Conservation (phyloP, 2,113 vertebrate genomes). For the Paradoxurus hermaphroditus region DNA sequence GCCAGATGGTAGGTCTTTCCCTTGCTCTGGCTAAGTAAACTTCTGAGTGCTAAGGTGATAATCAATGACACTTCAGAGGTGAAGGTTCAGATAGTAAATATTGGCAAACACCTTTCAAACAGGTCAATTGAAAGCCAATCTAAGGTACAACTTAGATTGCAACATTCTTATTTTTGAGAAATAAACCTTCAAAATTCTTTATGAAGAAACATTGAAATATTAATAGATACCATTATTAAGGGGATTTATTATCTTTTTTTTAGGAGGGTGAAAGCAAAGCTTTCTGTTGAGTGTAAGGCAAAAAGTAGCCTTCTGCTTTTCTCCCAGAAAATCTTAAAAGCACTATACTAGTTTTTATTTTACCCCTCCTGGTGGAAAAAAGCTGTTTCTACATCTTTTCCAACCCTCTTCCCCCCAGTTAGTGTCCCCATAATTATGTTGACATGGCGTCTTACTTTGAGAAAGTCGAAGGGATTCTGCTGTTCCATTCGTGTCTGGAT, state of each 20-base stretch:
- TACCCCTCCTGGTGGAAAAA: background rate
- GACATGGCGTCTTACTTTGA: constrained; percentile 69
- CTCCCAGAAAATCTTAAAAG: background rate
- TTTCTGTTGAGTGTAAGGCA: background rate
- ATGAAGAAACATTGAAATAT: constrained; percentile 16
- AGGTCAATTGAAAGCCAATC: background rate
- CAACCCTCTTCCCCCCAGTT: background rate
- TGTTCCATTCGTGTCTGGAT: constrained; percentile 57
- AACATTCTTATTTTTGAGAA: constrained; percentile 31
- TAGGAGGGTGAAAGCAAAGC: background rate
- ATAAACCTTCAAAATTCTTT: constrained; percentile 7
- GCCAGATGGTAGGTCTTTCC: constrained; percentile 1
- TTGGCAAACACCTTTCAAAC: constrained; percentile 2
- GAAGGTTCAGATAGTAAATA: background rate
- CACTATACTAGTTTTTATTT: background rate
- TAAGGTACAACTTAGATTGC: background rate
- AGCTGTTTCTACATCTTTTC: background rate
- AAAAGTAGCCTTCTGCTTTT: constrained; percentile 19
- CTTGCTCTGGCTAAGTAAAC: background rate
- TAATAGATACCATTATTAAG: background rate
- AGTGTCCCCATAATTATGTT: background rate
- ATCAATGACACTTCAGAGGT: background rate
- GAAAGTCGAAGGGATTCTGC: constrained; percentile 67
- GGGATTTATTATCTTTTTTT: background rate
- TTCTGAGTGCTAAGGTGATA: background rate